These are phyloP conservation scores for Centruroides sculpturatus DNA, from an alignment of 1,140 invertebrate species.

Conservation along the genomic window DNA sequence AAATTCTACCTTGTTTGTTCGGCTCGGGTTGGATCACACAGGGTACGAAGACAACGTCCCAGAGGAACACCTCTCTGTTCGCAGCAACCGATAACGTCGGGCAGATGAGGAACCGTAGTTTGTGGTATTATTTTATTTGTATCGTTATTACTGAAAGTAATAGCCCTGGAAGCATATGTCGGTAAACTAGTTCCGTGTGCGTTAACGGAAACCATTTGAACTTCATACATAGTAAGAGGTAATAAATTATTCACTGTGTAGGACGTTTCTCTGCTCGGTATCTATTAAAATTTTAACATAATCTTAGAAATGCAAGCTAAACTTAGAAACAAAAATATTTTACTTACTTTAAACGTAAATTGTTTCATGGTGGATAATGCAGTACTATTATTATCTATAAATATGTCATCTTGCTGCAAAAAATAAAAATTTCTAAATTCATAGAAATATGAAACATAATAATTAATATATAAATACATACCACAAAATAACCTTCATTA, in stretches of 20 bases:
- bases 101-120: slow-evolving; percentile 30
- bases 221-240: slow-evolving; percentile 66
- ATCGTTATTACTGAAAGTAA: slow-evolving; percentile 32
- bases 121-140: background rate
- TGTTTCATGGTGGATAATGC: too few species aligned
- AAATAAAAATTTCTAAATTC: too few species aligned
- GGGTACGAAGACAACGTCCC: slow-evolving; percentile 51
- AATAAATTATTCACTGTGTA: slow-evolving; percentile 41
- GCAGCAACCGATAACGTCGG: slow-evolving; percentile 57
- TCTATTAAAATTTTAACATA: background rate
- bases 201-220: slow-evolving; percentile 53
- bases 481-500: too few species aligned
- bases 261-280: slow-evolving; percentile 29
- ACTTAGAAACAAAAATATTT: too few species aligned
- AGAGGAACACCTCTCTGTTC: slow-evolving; percentile 51
- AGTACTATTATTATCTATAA: too few species aligned
- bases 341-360: too few species aligned
- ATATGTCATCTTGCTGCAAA: too few species aligned
- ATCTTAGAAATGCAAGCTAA: too few species aligned
- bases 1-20: slow-evolving; percentile 33
- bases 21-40: slow-evolving; percentile 56
- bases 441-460: slow-evolving; percentile 1
- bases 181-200: slow-evolving; percentile 55
- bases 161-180: slow-evolving; percentile 46
- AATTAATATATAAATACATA: too few species aligned